Base-by-base conservation (phyloP, 2,113 vertebrate genomes). In the Ictalurus furcatus region DNA sequence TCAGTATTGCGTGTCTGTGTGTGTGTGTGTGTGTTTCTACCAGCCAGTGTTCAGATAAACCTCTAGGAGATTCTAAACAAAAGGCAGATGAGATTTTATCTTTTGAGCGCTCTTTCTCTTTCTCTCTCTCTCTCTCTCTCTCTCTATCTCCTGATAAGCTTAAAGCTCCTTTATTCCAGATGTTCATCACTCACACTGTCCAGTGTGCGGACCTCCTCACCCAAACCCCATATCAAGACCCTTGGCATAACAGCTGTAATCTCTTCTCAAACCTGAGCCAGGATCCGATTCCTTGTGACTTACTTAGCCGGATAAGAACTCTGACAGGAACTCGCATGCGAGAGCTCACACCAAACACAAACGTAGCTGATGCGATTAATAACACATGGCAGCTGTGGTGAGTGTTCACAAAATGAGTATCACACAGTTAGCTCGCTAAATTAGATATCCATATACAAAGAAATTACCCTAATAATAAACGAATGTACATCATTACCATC, bases 21-120 rank as follows among this genome's bases (percentile, higher is more conserved):
- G 87, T 92, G 65, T 91, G 85, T 73, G 84, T 61, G 65, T 52
- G 30, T 87, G 44, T 82, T 56, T 63, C 28, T 25, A 85, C 54
- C 59, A 58, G 82, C 58, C 78, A 44, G 65, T 67, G 80, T 88
- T 86, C 30, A 83, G 93, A 94, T 95, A 93, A 95, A 94, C 85
- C 61, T 88, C 85, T 85, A 90, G 92, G 93, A 88, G 59, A 84
- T 88, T 92, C 91, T 87, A 92, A 92, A 92, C 93, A 92, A 91
- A 93, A 91, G 84, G 74, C 83, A 85, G 25, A 85, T 78, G 88
- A 92, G 90, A 93, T 93, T 85, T 85, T 91, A 92, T 91, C 91
- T 93, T 80, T 34, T 67, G 71, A 88, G 71, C 86, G 92, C 89
- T 61, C 81, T 81, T 58, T 78, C 71, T 44, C 81, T 88, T 90